phyloP scores from a whole-genome alignment of 2,888 invertebrate genomes.

The Homarus gammarus region DNA sequence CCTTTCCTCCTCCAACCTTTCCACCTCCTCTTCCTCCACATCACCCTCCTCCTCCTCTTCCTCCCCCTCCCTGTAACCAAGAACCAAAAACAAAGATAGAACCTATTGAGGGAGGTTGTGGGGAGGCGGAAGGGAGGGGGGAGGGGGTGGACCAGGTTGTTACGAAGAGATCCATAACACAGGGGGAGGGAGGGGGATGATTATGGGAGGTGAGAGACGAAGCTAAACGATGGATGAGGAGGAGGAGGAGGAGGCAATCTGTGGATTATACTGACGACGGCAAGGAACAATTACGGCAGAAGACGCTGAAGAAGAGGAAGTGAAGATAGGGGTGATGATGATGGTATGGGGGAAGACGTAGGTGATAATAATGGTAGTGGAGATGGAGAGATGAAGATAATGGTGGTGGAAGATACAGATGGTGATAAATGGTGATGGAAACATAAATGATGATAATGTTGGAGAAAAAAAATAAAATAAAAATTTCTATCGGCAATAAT shows the following conservation, averaged over 20 bases:
- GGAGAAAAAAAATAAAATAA: too few relatives aligned
- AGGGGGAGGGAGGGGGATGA: neutral
- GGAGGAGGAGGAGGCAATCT: conserved; percentile 22
- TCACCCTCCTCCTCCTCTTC: neutral
- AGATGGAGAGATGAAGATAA: neutral
- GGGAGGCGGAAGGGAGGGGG: neutral
- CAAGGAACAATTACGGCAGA: neutral
- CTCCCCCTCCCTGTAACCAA: too few relatives aligned
- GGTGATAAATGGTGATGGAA: too few relatives aligned
- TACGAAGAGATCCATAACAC: neutral
- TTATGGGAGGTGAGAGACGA: neutral
- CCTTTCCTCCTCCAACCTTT: too few relatives aligned
- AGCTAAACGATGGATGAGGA: neutral
- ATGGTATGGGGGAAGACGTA: neutral
- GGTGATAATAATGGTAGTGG: neutral
- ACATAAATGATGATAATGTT: too few relatives aligned
- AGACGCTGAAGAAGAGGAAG: neutral
- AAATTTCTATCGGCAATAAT: too few relatives aligned
- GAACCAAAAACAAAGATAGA: too few relatives aligned
- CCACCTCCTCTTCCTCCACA: neutral
- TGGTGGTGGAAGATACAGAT: neutral
- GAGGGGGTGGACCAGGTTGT: too few relatives aligned
- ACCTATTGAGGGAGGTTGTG: too few relatives aligned
- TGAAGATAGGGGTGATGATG: neutral
- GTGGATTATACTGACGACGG: neutral